Base-by-base conservation (phyloP, 2,888 invertebrate genomes). In the Zeuzera pyrina region DNA sequence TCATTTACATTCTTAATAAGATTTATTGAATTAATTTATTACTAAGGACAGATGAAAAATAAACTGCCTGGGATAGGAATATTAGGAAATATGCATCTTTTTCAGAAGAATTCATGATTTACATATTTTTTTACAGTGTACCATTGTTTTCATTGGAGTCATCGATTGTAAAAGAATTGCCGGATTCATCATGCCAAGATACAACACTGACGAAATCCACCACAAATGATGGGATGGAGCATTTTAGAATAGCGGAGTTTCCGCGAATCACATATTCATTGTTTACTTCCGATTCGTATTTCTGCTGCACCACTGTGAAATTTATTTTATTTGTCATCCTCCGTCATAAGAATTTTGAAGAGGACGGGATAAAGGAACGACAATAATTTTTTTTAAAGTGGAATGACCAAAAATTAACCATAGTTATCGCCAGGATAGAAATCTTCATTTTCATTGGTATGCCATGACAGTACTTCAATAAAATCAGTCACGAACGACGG, bases 241-340 rank as follows among this genome's bases (percentile, higher is more conserved):
- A 95, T 81, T 94, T 94, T 56, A 94, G 84, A 44, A 94, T 91
- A 40, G 93, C 94, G 54, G 94, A 89, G 76, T 95, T 95, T 52
- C 95, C 94, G 49, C 93, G 89, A 60, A 95, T 95, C 35, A 92
- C 93, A 73, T 94, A 94, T 70, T 95, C 95, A 79, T 94, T 92
- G 83, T 94, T 94, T 49, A 94, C 94, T 86, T 95, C 94, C 42
- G 93, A 92, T 77, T 94, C 93, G 78, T 94, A 95, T 73, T 90
- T 91, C 71, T 95, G 94, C 64, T 93, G 92, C 57, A 94, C 94
- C 79, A 94, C 95, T 95, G 88, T 39, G 57, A 32, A 29, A 19
- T 11, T 12, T 19, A 16, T 2, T 29, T 21, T 13, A 13, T 12
- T 3, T 12, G 27, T 13, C 3, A 33, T 14, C n/a, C 11, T 12